These are phyloP conservation scores for Catocala fraxini DNA, from an alignment of 2,888 invertebrate species.

Conservation along the genomic window DNA sequence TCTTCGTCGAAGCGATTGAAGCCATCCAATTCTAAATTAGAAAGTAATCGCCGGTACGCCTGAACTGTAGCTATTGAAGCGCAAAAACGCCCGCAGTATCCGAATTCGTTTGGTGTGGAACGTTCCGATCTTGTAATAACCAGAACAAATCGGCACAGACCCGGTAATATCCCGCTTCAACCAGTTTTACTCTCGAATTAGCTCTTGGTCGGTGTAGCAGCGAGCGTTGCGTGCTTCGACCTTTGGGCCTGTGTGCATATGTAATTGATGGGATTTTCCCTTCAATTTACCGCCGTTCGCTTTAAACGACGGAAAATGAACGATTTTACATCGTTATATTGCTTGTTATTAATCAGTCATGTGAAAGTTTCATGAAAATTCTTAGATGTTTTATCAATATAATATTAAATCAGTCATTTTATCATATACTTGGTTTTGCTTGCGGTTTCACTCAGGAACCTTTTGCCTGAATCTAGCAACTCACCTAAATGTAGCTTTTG, in stretches of 20 bases:
- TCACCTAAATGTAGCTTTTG: no score
- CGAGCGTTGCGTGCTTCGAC: conserved; percentile 65
- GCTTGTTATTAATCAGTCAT: conserved; percentile 42
- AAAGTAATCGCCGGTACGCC: conserved; percentile 50
- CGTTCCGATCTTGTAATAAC: conserved; percentile 57
- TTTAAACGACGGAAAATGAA: conserved; percentile 43
- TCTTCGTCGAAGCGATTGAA: conserved; percentile 43
- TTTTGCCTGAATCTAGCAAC: no score
- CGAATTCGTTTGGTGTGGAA: conserved; percentile 29
- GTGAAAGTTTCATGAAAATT: conserved; percentile 7
- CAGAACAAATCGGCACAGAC: conserved; percentile 55
- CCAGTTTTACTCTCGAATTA: conserved; percentile 61
- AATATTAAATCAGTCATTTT: no score
- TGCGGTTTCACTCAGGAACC: no score
- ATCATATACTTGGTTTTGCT: no score
- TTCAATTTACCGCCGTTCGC: conserved; percentile 66
- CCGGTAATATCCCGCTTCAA: conserved; percentile 58
- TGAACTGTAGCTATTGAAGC: conserved; percentile 48
- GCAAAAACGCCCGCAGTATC: conserved; percentile 54
- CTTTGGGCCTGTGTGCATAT: conserved; percentile 69
- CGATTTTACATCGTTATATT: conserved; percentile 54
- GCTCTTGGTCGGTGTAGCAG: conserved; percentile 57
- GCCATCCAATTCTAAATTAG: conserved; percentile 52
- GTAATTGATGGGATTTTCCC: conserved; percentile 73
- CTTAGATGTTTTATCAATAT: no score